Evolutionary conservation across 2,888 invertebrate species (phyloP).

Genomic region (Balanococcus diminutus): DNA sequence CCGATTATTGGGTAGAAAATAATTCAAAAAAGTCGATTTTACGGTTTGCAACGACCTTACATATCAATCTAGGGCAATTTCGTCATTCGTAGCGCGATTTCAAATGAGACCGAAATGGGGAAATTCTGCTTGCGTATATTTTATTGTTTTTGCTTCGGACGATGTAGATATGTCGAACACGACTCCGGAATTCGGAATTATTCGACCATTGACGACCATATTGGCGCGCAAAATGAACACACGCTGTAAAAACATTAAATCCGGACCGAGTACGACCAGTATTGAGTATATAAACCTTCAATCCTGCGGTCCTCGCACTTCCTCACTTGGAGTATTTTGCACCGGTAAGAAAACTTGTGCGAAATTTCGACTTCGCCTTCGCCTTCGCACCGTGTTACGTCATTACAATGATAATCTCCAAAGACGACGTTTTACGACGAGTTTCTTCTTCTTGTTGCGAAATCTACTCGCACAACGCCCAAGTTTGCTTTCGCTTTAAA

Average conservation of each 20-base stretch:
- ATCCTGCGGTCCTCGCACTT: neutral
- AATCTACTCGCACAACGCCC: conserved; percentile 1
- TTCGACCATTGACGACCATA: neutral
- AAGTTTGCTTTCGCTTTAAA: neutral
- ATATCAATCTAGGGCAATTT: neutral
- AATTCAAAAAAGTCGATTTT: neutral
- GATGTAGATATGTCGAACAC: neutral
- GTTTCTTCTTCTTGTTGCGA: neutral
- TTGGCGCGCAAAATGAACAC: neutral
- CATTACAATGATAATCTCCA: neutral
- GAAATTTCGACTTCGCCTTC: neutral
- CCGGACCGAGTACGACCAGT: neutral
- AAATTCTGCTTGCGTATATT: neutral
- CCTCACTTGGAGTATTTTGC: no score
- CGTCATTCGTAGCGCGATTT: neutral
- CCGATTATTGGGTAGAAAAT: neutral
- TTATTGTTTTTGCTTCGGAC: neutral
- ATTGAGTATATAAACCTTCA: neutral
- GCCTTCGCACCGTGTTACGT: neutral
- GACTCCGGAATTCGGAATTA: neutral
- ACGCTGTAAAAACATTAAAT: neutral
- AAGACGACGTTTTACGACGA: neutral
- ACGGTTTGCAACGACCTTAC: neutral
- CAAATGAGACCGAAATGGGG: neutral
- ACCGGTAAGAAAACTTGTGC: neutral